Conservation (phyloP, 2,888 invertebrate genomes). For the Polydrusus tereticollis region DNA sequence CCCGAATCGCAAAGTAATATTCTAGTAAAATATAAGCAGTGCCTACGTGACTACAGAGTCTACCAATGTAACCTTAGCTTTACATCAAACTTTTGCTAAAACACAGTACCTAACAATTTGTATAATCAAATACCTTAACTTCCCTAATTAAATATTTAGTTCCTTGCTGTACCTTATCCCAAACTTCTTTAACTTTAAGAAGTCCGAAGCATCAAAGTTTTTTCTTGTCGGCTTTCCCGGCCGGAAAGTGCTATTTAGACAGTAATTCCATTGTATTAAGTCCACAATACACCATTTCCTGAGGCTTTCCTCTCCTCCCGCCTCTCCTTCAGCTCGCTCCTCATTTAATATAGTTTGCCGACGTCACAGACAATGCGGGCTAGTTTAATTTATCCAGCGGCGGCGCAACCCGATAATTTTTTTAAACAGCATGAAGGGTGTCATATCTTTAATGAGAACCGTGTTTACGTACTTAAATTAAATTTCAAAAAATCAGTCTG, state of each 20-base stretch:
- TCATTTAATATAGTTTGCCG: conserved; percentile 35
- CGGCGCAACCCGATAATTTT: not conserved
- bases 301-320: not conserved
- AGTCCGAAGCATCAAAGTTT: not conserved
- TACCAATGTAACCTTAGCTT: no score
- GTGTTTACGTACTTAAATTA: no score
- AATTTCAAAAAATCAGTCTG: no score
- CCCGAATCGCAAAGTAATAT: no score
- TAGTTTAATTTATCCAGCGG: conserved; percentile 6
- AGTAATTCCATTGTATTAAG: conserved; percentile 21
- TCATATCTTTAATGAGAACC: no score
- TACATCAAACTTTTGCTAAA: no score
- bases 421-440: not conserved
- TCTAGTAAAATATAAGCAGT: no score
- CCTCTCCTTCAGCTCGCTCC: not conserved
- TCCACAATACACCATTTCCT: conserved; percentile 27
- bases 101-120: no score
- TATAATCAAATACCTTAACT: no score
- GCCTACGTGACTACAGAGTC: no score
- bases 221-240: not conserved
- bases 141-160: no score
- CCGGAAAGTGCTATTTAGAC: not conserved
- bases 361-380: conserved; percentile 21
- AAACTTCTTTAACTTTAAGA: not conserved
- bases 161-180: no score